These are phyloP conservation scores for Willisornis vidua DNA, from an alignment of 2,113 vertebrate species.

Conservation along the genomic window DNA sequence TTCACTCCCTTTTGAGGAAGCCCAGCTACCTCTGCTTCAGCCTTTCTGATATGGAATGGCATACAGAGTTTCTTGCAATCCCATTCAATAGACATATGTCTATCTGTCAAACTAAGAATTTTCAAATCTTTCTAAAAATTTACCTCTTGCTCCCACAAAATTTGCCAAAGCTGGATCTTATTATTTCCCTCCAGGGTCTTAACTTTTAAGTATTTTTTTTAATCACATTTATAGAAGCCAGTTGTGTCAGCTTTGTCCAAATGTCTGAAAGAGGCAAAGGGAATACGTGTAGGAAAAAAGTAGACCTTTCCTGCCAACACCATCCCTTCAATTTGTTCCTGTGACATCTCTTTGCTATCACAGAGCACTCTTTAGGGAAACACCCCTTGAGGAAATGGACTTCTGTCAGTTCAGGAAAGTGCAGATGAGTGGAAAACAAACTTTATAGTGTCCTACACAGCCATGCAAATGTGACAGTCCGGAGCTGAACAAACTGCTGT, in stretches of 20 bases:
- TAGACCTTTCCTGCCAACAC: not conserved
- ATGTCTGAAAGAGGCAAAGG: not conserved
- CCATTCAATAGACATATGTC: not conserved
- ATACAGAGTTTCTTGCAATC: not conserved
- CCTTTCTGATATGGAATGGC: not conserved
- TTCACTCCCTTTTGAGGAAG: not conserved
- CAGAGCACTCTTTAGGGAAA: not conserved
- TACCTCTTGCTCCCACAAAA: not conserved
- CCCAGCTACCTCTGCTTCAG: not conserved
- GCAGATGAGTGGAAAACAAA: not conserved
- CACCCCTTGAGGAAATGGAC: not conserved
- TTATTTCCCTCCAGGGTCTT: not conserved
- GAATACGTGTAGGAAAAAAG: not conserved
- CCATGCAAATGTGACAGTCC: fast-evolving
- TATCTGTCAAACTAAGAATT: not conserved
- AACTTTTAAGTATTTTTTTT: not conserved
- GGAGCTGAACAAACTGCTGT: not conserved
- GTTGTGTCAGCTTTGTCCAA: not conserved
- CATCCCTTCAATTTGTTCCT: not conserved
- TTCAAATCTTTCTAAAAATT: not conserved
- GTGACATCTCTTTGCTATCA: not conserved
- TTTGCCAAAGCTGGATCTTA: not conserved
- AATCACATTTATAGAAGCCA: not conserved
- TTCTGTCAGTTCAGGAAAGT: not conserved
- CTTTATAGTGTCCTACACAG: not conserved